Evolutionary conservation across 2,888 invertebrate genomes (phyloP).

Genomic region (Slavum lentiscoides): DNA sequence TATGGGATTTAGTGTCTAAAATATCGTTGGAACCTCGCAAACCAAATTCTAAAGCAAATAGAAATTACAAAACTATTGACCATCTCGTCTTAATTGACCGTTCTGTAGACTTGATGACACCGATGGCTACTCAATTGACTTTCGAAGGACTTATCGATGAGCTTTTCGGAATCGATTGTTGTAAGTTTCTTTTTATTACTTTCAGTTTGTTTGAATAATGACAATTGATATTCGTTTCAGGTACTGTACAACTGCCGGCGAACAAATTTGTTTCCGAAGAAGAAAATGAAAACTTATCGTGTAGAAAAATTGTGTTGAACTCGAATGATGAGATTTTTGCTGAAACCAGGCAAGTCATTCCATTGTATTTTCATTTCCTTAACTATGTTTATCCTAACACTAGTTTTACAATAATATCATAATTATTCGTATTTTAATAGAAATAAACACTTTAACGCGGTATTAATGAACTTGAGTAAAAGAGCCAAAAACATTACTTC

Average conservation of each 20-base stretch:
- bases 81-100: slow-evolving; percentile 88
- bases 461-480: slow-evolving; percentile 81
- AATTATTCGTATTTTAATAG: slow-evolving; percentile 60
- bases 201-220: background rate
- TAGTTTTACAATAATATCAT: background rate
- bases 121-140: slow-evolving; percentile 90
- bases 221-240: slow-evolving; percentile 59
- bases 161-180: slow-evolving; percentile 81
- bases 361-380: background rate
- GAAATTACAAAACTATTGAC: slow-evolving; percentile 70
- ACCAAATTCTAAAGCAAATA: slow-evolving; percentile 62
- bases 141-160: slow-evolving; percentile 98
- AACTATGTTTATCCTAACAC: background rate
- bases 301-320: slow-evolving; percentile 80
- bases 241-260: slow-evolving; percentile 81
- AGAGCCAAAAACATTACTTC: slow-evolving; percentile 85
- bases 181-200: slow-evolving; percentile 59
- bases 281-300: slow-evolving; percentile 66
- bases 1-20: slow-evolving; percentile 82
- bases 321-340: slow-evolving; percentile 86
- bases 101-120: slow-evolving; percentile 86
- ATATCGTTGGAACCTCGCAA: slow-evolving; percentile 66
- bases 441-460: slow-evolving; percentile 90
- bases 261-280: slow-evolving; percentile 79
- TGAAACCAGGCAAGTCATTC: slow-evolving; percentile 67